A percentile compares a stretch with the other conserved stretches of the same genome.
phyloP scores from a whole-genome alignment of 2,113 vertebrate species.

The Progne subis region DNA sequence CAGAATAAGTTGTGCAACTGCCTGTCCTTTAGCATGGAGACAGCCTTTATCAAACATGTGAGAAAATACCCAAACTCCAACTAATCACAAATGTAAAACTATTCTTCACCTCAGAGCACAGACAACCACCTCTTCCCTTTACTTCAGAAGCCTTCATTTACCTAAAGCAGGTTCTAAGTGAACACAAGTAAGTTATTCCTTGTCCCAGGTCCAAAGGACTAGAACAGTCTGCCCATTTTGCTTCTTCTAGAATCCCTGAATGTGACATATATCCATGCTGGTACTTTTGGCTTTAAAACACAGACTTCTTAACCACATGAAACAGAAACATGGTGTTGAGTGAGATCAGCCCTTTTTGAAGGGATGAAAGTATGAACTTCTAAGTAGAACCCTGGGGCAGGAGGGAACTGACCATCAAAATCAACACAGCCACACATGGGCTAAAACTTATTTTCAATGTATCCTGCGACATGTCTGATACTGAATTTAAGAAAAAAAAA shows the following conservation, averaged over 20 bases:
- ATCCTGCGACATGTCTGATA: neutral
- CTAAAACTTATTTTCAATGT: neutral
- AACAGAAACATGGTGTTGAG: neutral
- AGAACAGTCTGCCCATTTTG: neutral
- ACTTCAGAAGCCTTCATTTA: neutral
- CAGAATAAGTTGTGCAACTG: neutral
- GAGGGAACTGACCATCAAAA: neutral
- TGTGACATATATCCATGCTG: neutral
- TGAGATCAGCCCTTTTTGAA: neutral
- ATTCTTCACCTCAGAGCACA: neutral
- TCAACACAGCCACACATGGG: fast-evolving
- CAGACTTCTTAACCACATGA: neutral
- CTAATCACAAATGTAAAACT: neutral
- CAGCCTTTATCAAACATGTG: neutral
- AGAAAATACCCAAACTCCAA: neutral
- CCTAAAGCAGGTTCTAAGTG: neutral
- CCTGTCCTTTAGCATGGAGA: neutral
- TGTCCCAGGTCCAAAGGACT: neutral
- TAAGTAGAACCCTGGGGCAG: neutral
- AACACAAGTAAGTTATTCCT: neutral
- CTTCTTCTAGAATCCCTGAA: neutral
- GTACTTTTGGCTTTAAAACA: neutral
- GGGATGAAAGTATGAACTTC: neutral
- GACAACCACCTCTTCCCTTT: neutral
- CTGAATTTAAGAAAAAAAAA: neutral